A percentile compares a stretch with the other conserved stretches of the same genome.
These are phyloP conservation scores for Drosophila bunnanda DNA, from an alignment of 2,888 invertebrate genomes.

Conservation along the genomic window DNA sequence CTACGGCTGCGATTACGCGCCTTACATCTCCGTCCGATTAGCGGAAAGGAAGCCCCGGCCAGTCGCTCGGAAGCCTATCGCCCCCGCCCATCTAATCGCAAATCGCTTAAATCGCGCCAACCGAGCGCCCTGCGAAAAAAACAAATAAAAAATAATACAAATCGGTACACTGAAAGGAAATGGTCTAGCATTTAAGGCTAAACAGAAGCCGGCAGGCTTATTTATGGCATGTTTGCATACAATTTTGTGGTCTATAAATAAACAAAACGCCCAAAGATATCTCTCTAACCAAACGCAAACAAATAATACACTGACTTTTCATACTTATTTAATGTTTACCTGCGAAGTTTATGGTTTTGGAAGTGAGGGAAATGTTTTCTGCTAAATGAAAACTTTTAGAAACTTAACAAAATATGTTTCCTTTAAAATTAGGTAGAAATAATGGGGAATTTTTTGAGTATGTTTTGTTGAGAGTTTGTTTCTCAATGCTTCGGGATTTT, in stretches of 20 bases:
- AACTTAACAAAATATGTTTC: background rate
- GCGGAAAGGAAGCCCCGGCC: constrained; percentile 26
- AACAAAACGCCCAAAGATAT: constrained; percentile 4
- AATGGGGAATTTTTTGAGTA: too few species aligned
- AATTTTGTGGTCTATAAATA: constrained; percentile 4
- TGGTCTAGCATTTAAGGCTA: background rate
- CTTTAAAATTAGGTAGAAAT: background rate
- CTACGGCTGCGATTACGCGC: constrained; percentile 33
- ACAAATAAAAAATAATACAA: constrained; percentile 15
- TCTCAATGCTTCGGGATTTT: too few species aligned
- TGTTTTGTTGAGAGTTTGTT: too few species aligned
- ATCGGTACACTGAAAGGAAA: constrained; percentile 20
- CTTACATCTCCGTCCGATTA: constrained; percentile 38
- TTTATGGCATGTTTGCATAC: constrained; percentile 4
- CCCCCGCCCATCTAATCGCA: constrained; percentile 30
- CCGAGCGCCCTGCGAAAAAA: constrained; percentile 21
- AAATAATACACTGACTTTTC: background rate
- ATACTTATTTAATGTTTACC: background rate
- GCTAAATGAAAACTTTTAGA: background rate
- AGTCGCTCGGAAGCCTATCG: constrained; percentile 40
- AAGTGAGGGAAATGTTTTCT: background rate
- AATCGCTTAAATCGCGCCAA: constrained; percentile 10
- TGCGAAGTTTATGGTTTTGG: background rate
- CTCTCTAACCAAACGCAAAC: background rate
- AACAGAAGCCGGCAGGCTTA: background rate